Evolutionary conservation across 92 coral and sea anemone genomes (phyloP), one percentile per base, ranked within the genome.

Genomic region (Parazoanthus swiftii): DNA sequence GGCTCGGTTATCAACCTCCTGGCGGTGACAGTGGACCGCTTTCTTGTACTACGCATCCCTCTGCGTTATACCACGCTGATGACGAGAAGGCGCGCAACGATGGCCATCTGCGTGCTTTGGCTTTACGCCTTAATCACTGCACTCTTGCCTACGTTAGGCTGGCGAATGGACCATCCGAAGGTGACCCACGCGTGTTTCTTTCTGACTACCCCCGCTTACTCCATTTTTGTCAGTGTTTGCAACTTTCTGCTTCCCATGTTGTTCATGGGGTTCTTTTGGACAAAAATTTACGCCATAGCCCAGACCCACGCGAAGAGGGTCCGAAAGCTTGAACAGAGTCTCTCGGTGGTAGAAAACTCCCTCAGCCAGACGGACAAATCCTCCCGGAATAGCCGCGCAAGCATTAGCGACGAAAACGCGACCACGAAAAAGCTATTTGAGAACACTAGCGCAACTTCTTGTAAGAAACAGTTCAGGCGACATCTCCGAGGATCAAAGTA

Each of bases 1-100:
- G 94, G 96, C 15, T 92, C 98, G 6, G 85, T 95, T 18, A 95
- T 95, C n/a, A 95, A 95, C 84, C 89, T 95, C 44, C 92, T 95
- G 38, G 98, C 98, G 9, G 96, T 95, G 72, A 95, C 98, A 2
- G 92, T 95, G 68, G 98, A 95, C 67, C 91, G 98, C 6, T 95
- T 90, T 73, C 88, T 95, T 20, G 98, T 95, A 9, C 65, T 95
- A 29, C 92, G 91, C 21, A 92, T 95, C 75, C 98, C 98, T 1
- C 86, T 95, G 21, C 93, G 98, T 50, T 95, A 95, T 77, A 93
- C 93, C n/a, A 81, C 96, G 37, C 80, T 95, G 10, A 92, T 95
- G 94, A 90, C 98, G 8, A 94, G 93, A 13, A 85, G 86, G 51
- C 81, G 93, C 29, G 98, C 98, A 14, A 76, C 85, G 14, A 5